Conservation (phyloP, 2,113 vertebrate species). For the Podarcis raffonei region DNA sequence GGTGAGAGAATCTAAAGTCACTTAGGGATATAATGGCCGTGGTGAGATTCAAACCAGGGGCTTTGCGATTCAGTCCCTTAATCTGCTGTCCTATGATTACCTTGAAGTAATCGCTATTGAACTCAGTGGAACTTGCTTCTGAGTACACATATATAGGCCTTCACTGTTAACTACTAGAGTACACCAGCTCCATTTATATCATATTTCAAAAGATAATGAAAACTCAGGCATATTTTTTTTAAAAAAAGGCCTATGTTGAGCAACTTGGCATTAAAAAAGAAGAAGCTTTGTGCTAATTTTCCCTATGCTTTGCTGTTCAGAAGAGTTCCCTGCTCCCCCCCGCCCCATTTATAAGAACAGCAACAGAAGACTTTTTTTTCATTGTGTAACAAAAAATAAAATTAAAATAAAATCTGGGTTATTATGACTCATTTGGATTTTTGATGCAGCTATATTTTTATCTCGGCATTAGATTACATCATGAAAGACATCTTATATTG, state of each 20-base stretch:
- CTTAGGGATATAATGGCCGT: not conserved
- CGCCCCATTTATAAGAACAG: not conserved
- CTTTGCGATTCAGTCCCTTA: not conserved
- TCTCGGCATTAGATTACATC: conserved; percentile 69
- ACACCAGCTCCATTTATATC: not conserved
- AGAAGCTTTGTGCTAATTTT: conserved; percentile 45
- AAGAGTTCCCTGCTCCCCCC: not conserved
- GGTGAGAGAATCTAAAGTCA: not conserved
- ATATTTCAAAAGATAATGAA: not conserved
- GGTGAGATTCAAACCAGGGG: not conserved
- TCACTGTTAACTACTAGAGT: too few species aligned
- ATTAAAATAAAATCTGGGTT: conserved; percentile 35
- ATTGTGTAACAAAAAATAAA: not conserved
- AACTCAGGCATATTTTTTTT: not conserved
- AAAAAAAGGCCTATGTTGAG: not conserved
- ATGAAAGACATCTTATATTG: conserved; percentile 69
- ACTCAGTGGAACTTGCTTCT: too few species aligned
- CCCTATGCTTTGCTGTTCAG: conserved; percentile 47
- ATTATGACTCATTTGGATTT: conserved; percentile 45
- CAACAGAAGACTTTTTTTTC: not conserved
- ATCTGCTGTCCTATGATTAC: too few species aligned
- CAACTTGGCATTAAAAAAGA: not conserved
- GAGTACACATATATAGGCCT: too few species aligned
- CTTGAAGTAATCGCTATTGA: not conserved
- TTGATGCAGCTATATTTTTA: conserved; percentile 54